These are phyloP conservation scores for Drosophila affinis DNA, from an alignment of 2,888 invertebrate species.

Conservation along the genomic window DNA sequence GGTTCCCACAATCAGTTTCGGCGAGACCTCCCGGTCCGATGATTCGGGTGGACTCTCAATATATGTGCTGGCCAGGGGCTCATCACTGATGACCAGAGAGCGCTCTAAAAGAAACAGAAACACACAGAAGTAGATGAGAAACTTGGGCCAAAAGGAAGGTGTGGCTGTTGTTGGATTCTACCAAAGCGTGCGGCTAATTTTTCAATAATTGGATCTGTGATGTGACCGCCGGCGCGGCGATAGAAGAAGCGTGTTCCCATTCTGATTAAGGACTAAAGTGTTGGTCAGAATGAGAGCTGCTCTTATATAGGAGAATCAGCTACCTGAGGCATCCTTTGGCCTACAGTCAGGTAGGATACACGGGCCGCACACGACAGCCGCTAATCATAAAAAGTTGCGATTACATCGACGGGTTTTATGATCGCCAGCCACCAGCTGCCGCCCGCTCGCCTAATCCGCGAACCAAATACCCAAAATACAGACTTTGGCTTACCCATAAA, in stretches of 20 bases:
- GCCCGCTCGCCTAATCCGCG: not conserved
- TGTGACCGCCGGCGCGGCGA: conserved; percentile 47
- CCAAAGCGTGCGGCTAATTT: conserved; percentile 73
- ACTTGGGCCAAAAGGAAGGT: not conserved
- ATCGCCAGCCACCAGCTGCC: not conserved
- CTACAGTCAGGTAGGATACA: conserved; percentile 32
- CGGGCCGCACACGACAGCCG: not conserved
- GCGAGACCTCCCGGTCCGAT: conserved; percentile 89
- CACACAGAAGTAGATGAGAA: not conserved
- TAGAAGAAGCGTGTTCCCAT: conserved; percentile 82
- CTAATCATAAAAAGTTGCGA: conserved; percentile 44
- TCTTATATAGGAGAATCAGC: conserved; percentile 24
- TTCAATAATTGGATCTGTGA: conserved; percentile 64
- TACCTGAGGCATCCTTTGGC: conserved; percentile 26
- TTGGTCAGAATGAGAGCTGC: conserved; percentile 19
- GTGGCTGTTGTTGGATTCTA: conserved; percentile 40
- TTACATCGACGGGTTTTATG: conserved; percentile 46
- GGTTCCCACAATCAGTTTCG: conserved; percentile 89
- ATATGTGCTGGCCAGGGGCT: conserved; percentile 52
- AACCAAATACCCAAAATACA: not conserved
- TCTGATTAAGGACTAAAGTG: conserved; percentile 31
- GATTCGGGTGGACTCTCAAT: conserved; percentile 84
- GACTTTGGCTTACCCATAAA: conserved; percentile 52
- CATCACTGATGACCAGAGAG: conserved; percentile 76
- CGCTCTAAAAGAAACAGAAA: conserved; percentile 68